Evolutionary conservation across 2,888 invertebrate species (phyloP).

Genomic region (Eumerus sabulonum): DNA sequence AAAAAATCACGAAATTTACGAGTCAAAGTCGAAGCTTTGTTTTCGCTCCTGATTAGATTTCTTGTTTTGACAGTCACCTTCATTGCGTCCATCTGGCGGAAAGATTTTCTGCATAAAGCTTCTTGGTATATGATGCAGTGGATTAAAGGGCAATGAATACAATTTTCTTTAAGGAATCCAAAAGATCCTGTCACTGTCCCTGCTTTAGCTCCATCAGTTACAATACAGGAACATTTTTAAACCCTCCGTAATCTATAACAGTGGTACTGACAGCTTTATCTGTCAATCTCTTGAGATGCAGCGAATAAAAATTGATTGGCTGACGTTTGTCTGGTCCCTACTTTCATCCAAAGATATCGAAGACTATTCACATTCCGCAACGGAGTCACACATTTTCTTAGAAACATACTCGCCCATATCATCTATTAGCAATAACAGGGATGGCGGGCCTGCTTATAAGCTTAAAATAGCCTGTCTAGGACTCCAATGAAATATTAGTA

Average conservation of each 20-base stretch:
- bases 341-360: background rate
- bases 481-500: too few species aligned
- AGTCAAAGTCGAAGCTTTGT: constrained; percentile 2
- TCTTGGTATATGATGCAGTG: constrained; percentile 25
- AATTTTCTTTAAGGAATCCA: constrained; percentile 24
- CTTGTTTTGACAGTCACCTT: constrained; percentile 17
- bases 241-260: constrained; percentile 9
- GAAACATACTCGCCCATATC: constrained; percentile 5
- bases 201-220: constrained; percentile 28
- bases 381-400: background rate
- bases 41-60: constrained; percentile 15
- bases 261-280: background rate
- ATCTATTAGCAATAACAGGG: background rate
- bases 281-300: background rate
- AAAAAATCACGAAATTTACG: constrained; percentile 29
- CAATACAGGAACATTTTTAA: constrained; percentile 31
- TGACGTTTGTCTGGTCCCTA: background rate
- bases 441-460: too few species aligned
- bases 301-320: background rate
- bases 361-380: background rate
- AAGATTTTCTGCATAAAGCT: constrained; percentile 14
- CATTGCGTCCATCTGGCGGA: constrained; percentile 13
- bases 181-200: constrained; percentile 16
- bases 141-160: constrained; percentile 25
- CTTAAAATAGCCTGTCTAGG: too few species aligned